Percentiles rank a stretch among this genome's conserved stretches.
Conservation (phyloP, 2,113 vertebrate species). For the Ophthalmolycus amberensis region DNA sequence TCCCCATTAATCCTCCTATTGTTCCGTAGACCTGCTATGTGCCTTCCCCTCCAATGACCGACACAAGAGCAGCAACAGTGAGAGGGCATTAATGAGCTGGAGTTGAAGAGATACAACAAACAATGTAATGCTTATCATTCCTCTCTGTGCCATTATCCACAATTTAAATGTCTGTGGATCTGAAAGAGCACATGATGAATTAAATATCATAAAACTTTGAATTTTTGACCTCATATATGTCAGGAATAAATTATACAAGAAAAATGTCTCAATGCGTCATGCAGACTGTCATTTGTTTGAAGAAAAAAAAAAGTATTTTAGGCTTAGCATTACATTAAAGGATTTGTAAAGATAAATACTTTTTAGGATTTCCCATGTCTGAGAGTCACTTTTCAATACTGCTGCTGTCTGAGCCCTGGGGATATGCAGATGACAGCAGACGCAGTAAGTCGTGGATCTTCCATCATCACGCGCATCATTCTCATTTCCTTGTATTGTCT, state of each 20-base stretch:
- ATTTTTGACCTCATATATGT: background rate
- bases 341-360: conserved; percentile 26
- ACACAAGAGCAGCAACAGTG: conserved; percentile 49
- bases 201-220: background rate
- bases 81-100: conserved; percentile 58
- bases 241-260: background rate
- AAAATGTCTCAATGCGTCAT: background rate
- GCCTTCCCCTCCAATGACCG: conserved; percentile 56
- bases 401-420: conserved; percentile 7
- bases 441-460: conserved; percentile 26
- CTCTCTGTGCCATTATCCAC: background rate
- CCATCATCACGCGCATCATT: conserved; percentile 38
- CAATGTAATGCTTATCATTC: conserved; percentile 10
- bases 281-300: conserved; percentile 9
- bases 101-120: conserved; percentile 28
- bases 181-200: background rate
- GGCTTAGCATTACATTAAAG: conserved; percentile 6
- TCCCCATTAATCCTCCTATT: conserved; percentile 74
- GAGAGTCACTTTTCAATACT: conserved; percentile 7
- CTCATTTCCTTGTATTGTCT: conserved; percentile 32
- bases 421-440: conserved; percentile 27
- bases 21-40: conserved; percentile 60
- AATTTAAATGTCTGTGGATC: conserved; percentile 4
- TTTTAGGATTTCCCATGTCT: conserved; percentile 5
- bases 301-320: background rate